These are phyloP conservation scores for Tetrapedia diversipes DNA, from an alignment of 2,888 invertebrate species.

Conservation along the genomic window DNA sequence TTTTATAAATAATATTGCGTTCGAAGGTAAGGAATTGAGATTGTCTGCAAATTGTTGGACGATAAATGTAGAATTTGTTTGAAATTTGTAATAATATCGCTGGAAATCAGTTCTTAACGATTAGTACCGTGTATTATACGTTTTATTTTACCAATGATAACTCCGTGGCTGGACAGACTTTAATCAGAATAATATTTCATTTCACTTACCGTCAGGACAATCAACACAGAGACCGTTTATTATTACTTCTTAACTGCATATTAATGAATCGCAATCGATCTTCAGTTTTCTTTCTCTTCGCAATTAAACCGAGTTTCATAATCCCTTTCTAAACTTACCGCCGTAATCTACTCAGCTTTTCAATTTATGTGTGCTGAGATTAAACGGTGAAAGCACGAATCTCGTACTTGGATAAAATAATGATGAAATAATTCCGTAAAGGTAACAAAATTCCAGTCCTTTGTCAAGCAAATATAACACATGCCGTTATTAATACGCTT, in stretches of 20 bases:
- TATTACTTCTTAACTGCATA: slow-evolving; percentile 34
- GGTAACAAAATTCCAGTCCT: no score
- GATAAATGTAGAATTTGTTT: no score
- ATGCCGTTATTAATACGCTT: no score
- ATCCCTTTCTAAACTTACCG: slow-evolving; percentile 11
- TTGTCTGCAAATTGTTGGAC: no score
- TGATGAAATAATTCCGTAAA: no score
- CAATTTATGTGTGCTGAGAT: background rate
- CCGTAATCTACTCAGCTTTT: background rate
- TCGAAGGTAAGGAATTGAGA: no score
- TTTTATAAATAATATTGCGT: no score
- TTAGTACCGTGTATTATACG: background rate
- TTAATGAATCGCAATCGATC: slow-evolving; percentile 22
- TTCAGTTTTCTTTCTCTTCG: background rate
- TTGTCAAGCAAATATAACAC: no score
- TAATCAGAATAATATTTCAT: slow-evolving; percentile 50
- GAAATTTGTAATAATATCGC: no score
- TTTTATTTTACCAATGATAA: slow-evolving; percentile 7
- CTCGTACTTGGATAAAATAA: no score
- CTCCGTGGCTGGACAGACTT: slow-evolving; percentile 23
- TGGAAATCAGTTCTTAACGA: no score
- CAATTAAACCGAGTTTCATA: slow-evolving; percentile 31
- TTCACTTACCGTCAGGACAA: slow-evolving; percentile 43
- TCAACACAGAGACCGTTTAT: slow-evolving; percentile 37
- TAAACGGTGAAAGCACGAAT: background rate